Base-by-base conservation (phyloP, 2,113 vertebrate species). In the Solenodon paradoxus region DNA sequence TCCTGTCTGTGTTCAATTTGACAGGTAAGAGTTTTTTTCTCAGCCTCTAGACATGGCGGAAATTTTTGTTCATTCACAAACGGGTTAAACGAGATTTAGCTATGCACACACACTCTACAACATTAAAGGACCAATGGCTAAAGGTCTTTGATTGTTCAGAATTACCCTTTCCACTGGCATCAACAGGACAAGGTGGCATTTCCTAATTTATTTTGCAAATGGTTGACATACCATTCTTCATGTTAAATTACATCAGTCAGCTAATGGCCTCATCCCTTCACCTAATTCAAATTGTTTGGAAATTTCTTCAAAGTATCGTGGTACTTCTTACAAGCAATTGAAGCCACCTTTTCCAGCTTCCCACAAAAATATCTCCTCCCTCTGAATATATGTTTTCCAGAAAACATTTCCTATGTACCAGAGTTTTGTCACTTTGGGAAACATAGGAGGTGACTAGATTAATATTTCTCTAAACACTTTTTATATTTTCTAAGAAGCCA, bases 361-460 rank as follows among this genome's bases (percentile, higher is more conserved):
- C 78, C 55, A 26, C 12, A 80, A 49, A 94, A 84, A 71, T 72
- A 63, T 92, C 22, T 74, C 30, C 42, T 94, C 12, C 6, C 49
- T 86, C 77, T 79, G 49, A 88, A 45, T 57, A 68, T 69, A 32
- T 26, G 19, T 91, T 22, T 96, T 96, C 12, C 71, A 55, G n/a
- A 93, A 79, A 74, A 83, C 22, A 75, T n/a, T 86, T 95, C 77
- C 20, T 57, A 79, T 7, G 71, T 51, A 57, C 11, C 68, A 80
- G 19, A 66, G 26, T 30, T 63, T 87, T 71, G 57, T 74, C 78
- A 78, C 49, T 61, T 45, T 79, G 3, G n/a, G 53, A 30, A 85
- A 78, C 38, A 63, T 61, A 57, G 86, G 30, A 93, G 38, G 12
- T 40, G 6, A 9, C 7, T 75, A 22, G 74, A 89, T 64, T 86